These are phyloP conservation scores for Gymnocheta viridis DNA, from an alignment of 2,888 invertebrate species.

Conservation along the genomic window DNA sequence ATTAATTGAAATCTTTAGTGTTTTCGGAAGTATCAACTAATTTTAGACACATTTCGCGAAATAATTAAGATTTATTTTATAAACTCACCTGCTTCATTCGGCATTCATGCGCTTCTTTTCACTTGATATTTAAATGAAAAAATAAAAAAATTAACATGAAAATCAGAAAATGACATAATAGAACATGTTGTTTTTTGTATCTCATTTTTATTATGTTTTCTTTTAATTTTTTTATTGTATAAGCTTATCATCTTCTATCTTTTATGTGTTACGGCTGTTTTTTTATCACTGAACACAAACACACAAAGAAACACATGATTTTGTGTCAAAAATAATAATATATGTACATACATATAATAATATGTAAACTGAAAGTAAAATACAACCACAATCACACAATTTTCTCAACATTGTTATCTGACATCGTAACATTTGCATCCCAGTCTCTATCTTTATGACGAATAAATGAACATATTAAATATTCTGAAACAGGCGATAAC, in stretches of 20 bases:
- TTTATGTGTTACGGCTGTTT: conserved; percentile 9
- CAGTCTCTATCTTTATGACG: conserved; percentile 9
- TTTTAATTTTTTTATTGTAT: conserved; percentile 30
- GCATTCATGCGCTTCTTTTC: not conserved
- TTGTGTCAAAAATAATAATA: not conserved
- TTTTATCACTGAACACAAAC: not conserved
- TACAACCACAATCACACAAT: conserved; percentile 8
- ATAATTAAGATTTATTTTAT: not conserved
- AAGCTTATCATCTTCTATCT: conserved; percentile 50
- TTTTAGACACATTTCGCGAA: not conserved
- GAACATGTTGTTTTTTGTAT: conserved; percentile 4
- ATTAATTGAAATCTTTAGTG: too few species aligned
- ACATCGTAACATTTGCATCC: conserved; percentile 27
- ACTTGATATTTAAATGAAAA: not conserved
- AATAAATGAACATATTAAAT: conserved; percentile 8
- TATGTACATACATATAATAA: not conserved
- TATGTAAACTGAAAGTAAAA: conserved; percentile 8
- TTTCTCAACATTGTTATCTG: conserved; percentile 23
- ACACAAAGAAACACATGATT: not conserved
- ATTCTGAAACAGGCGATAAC: not conserved
- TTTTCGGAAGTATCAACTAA: too few species aligned
- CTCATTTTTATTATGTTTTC: conserved; percentile 13
- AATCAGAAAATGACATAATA: conserved; percentile 24
- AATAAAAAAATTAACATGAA: not conserved
- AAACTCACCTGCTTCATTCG: not conserved